Conservation (phyloP, 2,797 vertebrate genomes). For the Channa striata region DNA sequence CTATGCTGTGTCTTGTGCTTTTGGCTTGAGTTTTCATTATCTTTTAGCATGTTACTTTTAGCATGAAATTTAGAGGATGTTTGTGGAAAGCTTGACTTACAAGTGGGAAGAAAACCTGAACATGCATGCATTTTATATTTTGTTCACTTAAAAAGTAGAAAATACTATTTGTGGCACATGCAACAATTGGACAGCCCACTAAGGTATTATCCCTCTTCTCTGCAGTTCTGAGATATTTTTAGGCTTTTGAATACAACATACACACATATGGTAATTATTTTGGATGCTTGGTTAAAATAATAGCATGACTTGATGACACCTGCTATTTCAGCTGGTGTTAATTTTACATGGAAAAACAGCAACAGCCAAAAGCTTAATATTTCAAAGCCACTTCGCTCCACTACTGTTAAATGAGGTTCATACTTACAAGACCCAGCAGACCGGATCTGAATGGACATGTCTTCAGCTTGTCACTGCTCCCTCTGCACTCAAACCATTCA, state of each 20-base stretch:
- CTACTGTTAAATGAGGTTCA: constrained; percentile 36
- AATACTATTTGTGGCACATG: background rate
- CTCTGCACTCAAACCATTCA: constrained; percentile 39
- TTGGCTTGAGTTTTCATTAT: too few relatives aligned
- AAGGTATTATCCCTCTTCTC: background rate
- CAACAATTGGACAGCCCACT: background rate
- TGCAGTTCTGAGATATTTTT: background rate
- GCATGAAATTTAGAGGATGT: too few relatives aligned
- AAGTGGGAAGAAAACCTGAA: too few relatives aligned
- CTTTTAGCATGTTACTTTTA: too few relatives aligned
- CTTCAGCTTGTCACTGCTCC: constrained; percentile 50
- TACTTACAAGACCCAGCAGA: constrained; percentile 73
- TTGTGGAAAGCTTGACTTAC: too few relatives aligned
- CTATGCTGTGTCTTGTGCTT: too few relatives aligned
- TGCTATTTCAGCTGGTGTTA: background rate
- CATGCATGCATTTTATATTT: too few relatives aligned
- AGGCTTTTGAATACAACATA: background rate
- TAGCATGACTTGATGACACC: background rate
- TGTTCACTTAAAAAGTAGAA: background rate
- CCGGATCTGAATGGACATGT: constrained; percentile 73
- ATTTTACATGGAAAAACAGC: too few relatives aligned
- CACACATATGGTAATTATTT: background rate
- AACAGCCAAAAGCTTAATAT: background rate
- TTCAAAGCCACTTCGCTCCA: constrained; percentile 5
- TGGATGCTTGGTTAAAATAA: too few relatives aligned